Base-by-base conservation (phyloP, 2,797 vertebrate genomes). In the Cuculus canorus region DNA sequence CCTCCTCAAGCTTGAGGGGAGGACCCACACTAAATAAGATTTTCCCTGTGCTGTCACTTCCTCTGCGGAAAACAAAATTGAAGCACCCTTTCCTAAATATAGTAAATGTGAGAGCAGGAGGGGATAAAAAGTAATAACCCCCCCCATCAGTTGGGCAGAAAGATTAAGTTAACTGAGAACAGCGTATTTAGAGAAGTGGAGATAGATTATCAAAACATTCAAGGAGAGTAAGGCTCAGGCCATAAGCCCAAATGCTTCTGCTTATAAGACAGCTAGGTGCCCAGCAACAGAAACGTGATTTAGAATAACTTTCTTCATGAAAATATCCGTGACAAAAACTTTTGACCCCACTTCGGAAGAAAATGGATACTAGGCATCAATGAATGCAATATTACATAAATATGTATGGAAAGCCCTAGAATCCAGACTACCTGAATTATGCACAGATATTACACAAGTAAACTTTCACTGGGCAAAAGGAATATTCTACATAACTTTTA, bases 91-190 rank as follows among this genome's bases (percentile, higher is more conserved):
- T 59, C 61, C 64, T 68, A 91, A 90, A 92, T 48, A 84, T 75
- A 72, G 33, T 82, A 86, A 88, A 86, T 1, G 22, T 22, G 60
- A 87, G 96, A 71, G 66, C 25, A 59, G 54, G 64, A 86, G 39
- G 23, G 52, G 30, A 8, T 7, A 79, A 89, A 39, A 72, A 56
- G 39, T 35, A 28, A 57, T 81, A 69, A 88, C 85, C 70, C 27
- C 5, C 0, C 4, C 28, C 32, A 37, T 5, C 43, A 87, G 30
- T 63, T 87, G 39, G 45, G 56, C 48, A 92, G 88, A 88, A 95
- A 89, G 63, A 95, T 85, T 79, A 91, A 66, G n/a, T 82, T 79
- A 94, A 79, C 50, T 60, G 69, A 75, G 85, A 97, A 85, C 45
- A 54, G 30, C 5, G 18, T 91, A 78, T 90, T 94, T 18, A 73